Base-by-base conservation (phyloP, 2,888 invertebrate species). In the Chrysolina oricalcia region DNA sequence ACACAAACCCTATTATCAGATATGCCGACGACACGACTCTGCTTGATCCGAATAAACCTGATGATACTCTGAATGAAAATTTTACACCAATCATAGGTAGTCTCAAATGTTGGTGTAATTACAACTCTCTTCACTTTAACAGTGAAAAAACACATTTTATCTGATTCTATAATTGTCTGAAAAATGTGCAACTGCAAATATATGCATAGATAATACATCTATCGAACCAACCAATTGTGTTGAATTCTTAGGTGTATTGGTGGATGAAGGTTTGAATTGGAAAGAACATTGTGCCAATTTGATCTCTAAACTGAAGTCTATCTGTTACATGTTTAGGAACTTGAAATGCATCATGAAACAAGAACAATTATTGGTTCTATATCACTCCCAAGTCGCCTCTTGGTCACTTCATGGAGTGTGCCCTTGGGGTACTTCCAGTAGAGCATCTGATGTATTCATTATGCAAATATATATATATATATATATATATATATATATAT, bases 191-290 rank as follows among this genome's bases (percentile, higher is more conserved):
- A 59, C 59, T 27, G 5, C 59, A 6, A 21, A 59, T 59, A 59
- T 59, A 19, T 6, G 21, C 6, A 6, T 21, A 5, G 27, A 21
- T 59, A 59, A 59, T 59, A 59, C 23, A 21, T 59, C 59, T 21
- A 23, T 59, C 59, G 23, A 59, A 59, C 59, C 59, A 59, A 21
- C 59, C 23, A 23, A 59, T 59, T 15, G 23, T 23, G 59, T 59
- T 19, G 21, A 59, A 59, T 59, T 59, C 23, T 21, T 21, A 21
- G 59, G 59, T 17, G 13, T 59, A 59, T 19, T 19, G 11, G 19
- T 21, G 23, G 59, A 59, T 59, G 19, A 59, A 59, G 59, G 59
- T 23, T 21, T 59, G 59, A 59, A 59, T 59, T 59, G 59, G 23
- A 59, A 59, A 6, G 59, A 27, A 59, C 59, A 59, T 23, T 59